These are phyloP conservation scores for Amphiprion percula DNA, from an alignment of 2,113 vertebrate species.

Conservation along the genomic window DNA sequence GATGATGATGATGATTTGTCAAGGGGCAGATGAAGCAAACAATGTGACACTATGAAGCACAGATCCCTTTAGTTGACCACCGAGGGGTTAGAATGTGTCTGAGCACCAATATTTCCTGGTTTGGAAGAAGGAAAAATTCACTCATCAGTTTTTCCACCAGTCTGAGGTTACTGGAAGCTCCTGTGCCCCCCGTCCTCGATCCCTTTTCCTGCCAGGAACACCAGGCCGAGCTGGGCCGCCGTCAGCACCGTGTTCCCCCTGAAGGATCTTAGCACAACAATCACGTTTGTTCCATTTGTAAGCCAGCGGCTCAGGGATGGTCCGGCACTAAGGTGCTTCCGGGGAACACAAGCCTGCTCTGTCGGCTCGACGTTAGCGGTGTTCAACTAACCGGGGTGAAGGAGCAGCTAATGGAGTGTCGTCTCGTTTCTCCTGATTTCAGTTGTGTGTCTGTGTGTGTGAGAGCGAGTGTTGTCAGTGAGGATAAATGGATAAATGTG, in stretches of 20 bases:
- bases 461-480: conserved; percentile 35
- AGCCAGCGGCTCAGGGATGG: conserved; percentile 55
- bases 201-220: conserved; percentile 39
- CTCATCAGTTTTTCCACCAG: conserved; percentile 36
- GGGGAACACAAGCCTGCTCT: conserved; percentile 33
- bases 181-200: not conserved
- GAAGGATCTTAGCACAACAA: conserved; percentile 67
- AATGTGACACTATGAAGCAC: conserved; percentile 66
- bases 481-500: conserved; percentile 54
- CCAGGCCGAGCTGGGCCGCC: conserved; percentile 40
- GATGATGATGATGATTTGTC: not conserved
- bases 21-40: conserved; percentile 26
- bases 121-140: conserved; percentile 25
- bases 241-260: conserved; percentile 17
- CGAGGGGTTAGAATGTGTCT: conserved; percentile 38
- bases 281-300: conserved; percentile 72
- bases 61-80: conserved; percentile 72
- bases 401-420: conserved; percentile 57
- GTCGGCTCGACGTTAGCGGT: conserved; percentile 31
- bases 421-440: conserved; percentile 46
- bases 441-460: conserved; percentile 19
- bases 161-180: conserved; percentile 17
- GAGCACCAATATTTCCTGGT: conserved; percentile 44
- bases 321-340: conserved; percentile 54
- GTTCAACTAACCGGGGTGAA: conserved; percentile 40